Evolutionary conservation across 53 echinoderm and acorn worm species (phyloP).

Genomic region (Crossaster papposus): DNA sequence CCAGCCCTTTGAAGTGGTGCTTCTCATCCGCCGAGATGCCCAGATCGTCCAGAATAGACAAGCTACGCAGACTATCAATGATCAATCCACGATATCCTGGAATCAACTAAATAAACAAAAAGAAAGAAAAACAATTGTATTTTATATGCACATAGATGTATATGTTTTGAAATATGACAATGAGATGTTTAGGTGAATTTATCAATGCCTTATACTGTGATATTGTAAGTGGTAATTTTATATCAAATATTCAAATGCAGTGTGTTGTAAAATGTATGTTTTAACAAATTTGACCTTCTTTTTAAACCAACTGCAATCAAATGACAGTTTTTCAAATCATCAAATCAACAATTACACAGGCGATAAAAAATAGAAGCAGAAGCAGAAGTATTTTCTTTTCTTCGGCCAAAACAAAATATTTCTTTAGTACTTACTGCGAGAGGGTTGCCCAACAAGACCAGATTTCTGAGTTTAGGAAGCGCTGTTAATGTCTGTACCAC

Average conservation of each 20-base stretch:
- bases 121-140: background rate
- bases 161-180: background rate
- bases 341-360: too few relatives aligned
- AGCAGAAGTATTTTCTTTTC: too few relatives aligned
- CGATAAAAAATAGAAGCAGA: too few relatives aligned
- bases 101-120: constrained; percentile 66
- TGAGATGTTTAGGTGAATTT: too few relatives aligned
- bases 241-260: too few relatives aligned
- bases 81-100: constrained; percentile 95
- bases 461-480: constrained; percentile 91
- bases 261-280: too few relatives aligned
- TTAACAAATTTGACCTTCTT: too few relatives aligned
- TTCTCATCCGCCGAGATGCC: constrained; percentile 94
- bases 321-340: too few relatives aligned
- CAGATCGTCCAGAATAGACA: constrained; percentile 89
- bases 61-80: constrained; percentile 81
- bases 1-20: constrained; percentile 97
- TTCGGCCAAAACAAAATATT: too few relatives aligned
- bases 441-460: constrained; percentile 91
- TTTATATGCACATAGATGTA: background rate
- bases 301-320: too few relatives aligned
- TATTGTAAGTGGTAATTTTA: too few relatives aligned
- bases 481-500: constrained; percentile 76
- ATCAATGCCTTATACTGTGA: too few relatives aligned
- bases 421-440: constrained; percentile 81